Evolutionary conservation across 2,888 invertebrate genomes (phyloP).

Genomic region (Chloroclystis v-ata): DNA sequence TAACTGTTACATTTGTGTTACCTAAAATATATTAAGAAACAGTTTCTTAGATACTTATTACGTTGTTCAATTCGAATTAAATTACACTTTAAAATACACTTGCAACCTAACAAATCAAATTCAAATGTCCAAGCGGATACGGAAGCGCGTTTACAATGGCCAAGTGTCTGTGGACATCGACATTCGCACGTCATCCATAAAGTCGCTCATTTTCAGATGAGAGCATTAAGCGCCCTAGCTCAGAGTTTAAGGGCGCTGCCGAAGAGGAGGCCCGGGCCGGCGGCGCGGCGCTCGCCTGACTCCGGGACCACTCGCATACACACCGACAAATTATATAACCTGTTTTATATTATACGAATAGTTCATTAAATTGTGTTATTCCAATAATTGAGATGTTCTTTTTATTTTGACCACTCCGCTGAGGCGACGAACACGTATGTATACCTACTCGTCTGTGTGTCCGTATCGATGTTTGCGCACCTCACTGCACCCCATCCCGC

Average conservation of each 20-base stretch:
- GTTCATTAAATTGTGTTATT: slow-evolving; percentile 78
- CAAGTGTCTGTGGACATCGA: slow-evolving; percentile 50
- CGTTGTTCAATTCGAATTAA: no score
- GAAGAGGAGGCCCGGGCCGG: slow-evolving; percentile 65
- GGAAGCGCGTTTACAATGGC: neutral
- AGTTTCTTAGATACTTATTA: no score
- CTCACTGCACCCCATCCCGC: slow-evolving; percentile 60
- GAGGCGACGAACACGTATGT: slow-evolving; percentile 77
- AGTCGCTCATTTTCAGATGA: slow-evolving; percentile 82
- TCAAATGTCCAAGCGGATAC: slow-evolving; percentile 1
- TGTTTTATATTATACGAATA: slow-evolving; percentile 75
- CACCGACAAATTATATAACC: slow-evolving; percentile 74
- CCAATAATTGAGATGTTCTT: slow-evolving; percentile 77
- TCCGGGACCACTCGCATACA: slow-evolving; percentile 73
- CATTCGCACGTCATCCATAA: slow-evolving; percentile 67
- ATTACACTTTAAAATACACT: no score
- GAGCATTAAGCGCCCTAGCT: slow-evolving; percentile 89
- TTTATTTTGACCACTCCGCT: slow-evolving; percentile 77
- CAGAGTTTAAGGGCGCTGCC: slow-evolving; percentile 86
- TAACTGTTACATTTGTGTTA: no score
- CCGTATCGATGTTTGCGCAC: slow-evolving; percentile 75
- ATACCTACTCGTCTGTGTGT: slow-evolving; percentile 75
- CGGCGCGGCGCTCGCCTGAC: slow-evolving; percentile 69
- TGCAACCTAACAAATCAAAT: neutral
- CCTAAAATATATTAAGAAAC: neutral